Evolutionary conservation across 2,113 vertebrate species (phyloP).

Genomic region (Vireo altiloquus): DNA sequence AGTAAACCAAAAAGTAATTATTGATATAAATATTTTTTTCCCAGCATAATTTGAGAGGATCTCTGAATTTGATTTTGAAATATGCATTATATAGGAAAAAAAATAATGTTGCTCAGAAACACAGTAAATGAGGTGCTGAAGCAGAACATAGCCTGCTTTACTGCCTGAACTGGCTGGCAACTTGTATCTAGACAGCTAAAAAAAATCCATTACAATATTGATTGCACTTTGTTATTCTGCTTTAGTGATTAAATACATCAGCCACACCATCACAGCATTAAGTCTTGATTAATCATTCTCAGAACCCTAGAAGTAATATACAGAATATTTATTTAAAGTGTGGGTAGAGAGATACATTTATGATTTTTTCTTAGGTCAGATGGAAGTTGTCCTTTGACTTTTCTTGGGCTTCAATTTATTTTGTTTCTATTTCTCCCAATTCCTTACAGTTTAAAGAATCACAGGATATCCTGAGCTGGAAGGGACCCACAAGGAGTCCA

Average conservation of each 20-base stretch:
- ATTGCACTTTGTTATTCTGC: constrained; percentile 48
- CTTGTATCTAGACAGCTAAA: background rate
- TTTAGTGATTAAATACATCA: constrained; percentile 54
- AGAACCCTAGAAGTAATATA: background rate
- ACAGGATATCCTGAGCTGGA: background rate
- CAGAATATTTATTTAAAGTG: constrained; percentile 2
- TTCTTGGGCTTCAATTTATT: background rate
- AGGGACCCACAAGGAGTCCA: background rate
- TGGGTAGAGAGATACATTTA: background rate
- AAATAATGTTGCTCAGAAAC: background rate
- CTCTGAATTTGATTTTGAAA: background rate
- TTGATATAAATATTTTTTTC: constrained; percentile 21
- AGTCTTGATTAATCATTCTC: constrained; percentile 49
- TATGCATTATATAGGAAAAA: background rate
- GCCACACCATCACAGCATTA: background rate
- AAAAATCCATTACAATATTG: background rate
- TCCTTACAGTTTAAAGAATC: background rate
- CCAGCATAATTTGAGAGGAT: background rate
- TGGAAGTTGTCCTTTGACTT: background rate
- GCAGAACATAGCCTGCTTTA: background rate
- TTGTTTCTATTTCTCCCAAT: background rate
- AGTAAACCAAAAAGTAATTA: constrained; percentile 25
- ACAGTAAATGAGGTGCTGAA: background rate
- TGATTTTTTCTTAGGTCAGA: background rate
- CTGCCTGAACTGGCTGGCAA: background rate